These are phyloP conservation scores for Macroglossus sobrinus DNA, from an alignment of 2,113 vertebrate genomes.

Conservation along the genomic window DNA sequence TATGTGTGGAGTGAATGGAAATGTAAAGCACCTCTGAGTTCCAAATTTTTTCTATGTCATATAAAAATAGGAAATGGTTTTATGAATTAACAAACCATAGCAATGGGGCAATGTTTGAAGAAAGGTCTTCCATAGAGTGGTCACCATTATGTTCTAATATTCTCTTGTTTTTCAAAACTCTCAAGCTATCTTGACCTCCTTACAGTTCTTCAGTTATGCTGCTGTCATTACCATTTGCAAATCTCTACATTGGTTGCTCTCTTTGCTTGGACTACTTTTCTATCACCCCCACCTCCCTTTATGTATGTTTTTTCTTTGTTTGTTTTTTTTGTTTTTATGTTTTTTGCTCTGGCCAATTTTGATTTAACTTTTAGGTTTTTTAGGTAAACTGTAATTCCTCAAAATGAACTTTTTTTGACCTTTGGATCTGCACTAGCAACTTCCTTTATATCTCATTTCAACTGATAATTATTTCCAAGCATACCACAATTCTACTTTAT, in stretches of 20 bases:
- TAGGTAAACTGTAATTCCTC: not conserved
- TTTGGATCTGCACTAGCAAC: not conserved
- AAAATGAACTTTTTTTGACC: not conserved
- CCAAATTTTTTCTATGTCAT: not conserved
- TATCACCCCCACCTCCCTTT: not conserved
- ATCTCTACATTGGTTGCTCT: not conserved
- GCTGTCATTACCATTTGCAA: rapidly evolving
- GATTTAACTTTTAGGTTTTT: not conserved
- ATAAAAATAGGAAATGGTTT: not conserved
- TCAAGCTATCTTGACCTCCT: not conserved
- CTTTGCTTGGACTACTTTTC: not conserved
- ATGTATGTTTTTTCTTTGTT: not conserved
- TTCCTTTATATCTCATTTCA: not conserved
- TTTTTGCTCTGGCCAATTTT: not conserved
- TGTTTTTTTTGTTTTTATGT: no score
- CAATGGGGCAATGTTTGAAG: not conserved
- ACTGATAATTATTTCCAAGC: not conserved
- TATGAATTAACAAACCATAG: not conserved
- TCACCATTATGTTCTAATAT: not conserved
- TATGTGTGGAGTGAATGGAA: not conserved
- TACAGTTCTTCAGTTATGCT: not conserved
- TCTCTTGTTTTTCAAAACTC: not conserved
- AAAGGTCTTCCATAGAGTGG: not conserved
- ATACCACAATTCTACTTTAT: not conserved
- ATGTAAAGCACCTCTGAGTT: not conserved